Evolutionary conservation across 2,113 vertebrate species (phyloP).

Genomic region (Sylvia atricapilla): DNA sequence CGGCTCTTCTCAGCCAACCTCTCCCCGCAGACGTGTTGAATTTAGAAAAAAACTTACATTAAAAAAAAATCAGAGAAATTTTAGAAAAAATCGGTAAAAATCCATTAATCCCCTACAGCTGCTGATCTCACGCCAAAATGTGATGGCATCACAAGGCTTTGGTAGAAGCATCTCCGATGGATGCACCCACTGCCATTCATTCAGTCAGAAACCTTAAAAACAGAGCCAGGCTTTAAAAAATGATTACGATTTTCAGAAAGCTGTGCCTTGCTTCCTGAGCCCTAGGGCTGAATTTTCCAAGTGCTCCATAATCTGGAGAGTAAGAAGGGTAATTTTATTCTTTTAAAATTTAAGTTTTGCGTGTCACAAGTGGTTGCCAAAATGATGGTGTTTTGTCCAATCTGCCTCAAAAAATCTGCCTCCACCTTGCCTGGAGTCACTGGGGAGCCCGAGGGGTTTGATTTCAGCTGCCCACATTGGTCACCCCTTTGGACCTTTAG

Average conservation of each 20-base stretch:
- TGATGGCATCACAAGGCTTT: neutral
- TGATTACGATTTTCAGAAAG: neutral
- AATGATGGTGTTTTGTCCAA: neutral
- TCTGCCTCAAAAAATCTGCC: neutral
- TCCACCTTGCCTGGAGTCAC: neutral
- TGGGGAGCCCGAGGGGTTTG: fast-evolving
- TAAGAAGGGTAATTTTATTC: neutral
- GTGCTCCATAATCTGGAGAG: neutral
- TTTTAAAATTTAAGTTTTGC: neutral
- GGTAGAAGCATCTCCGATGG: fast-evolving
- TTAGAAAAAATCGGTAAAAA: neutral
- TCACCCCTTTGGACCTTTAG: fast-evolving
- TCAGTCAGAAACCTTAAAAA: neutral
- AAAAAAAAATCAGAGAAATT: neutral
- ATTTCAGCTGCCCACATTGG: neutral
- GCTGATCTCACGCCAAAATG: neutral
- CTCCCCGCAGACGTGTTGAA: neutral
- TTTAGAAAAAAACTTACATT: neutral
- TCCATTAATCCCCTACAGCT: neutral
- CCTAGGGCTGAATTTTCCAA: neutral
- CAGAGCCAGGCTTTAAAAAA: neutral
- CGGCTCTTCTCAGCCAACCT: neutral
- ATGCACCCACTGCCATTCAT: neutral
- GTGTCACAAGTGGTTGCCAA: neutral
- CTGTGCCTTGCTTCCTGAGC: neutral